Evolutionary conservation across 92 coral and sea anemone genomes (phyloP), one percentile per base, ranked within the genome.

Genomic region (Epizoanthus ramosus): DNA sequence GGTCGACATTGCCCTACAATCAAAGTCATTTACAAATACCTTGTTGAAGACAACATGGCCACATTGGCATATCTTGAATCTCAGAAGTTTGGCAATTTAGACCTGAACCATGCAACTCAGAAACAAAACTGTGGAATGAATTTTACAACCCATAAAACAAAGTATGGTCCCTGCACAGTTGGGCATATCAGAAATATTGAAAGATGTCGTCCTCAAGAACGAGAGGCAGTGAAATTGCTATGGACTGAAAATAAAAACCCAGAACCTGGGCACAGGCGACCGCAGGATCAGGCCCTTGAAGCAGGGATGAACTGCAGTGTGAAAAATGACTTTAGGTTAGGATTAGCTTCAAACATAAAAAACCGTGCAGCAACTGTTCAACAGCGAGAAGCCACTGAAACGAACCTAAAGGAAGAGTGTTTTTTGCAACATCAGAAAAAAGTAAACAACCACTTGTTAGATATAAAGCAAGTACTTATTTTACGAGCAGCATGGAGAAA

Each of bases 401-500:
- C 23, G 0, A 74, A 39, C 64, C 23, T 74, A 37, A 23, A 50
- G 17, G 64, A 74, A 2, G 80, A 74, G 59, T 63, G 52, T 7
- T 41, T 41, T 41, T 41, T 41, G 6, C 47, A 41, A 41, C 47
- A 41, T 41, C 8, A 41, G 47, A 45, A n/a, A 63, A 37, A 63
- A 68, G 24, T 17, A 39, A 31, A 28, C 56, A 80, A 59, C 47
- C 47, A 41, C 47, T 41, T 41, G 47, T 41, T 41, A 41, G 47
- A 41, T 41, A 41, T 41, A 41, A 41, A 47, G 12, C 53, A 9
- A 8, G 53, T 47, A 8, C 14, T 47, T 47, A 8, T 47, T 8
- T 16, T 71, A 37, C 63, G 77, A 56, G 85, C 77, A 64, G 77
- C 74, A 35, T 81, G 85, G 85, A 81, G 85, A 21, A 81, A 81